Base-by-base conservation (phyloP, 2,888 invertebrate species). In the Platerodrilus igneus region DNA sequence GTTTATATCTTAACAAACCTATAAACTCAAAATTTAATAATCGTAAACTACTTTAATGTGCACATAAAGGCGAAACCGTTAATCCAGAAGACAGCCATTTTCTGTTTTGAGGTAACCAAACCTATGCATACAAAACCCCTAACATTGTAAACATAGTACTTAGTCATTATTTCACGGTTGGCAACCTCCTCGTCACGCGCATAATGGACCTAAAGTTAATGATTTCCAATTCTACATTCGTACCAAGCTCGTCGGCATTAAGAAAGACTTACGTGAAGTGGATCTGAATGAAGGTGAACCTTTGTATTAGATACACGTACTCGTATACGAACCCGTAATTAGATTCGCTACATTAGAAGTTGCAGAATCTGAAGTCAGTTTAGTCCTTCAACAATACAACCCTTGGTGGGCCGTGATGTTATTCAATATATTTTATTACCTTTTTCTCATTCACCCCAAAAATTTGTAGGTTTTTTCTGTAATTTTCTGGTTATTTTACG, bases 401-500 rank as follows among this genome's bases (percentile, higher is more conserved):
- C 46, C 42, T 39, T 33, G 57, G 57, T 57, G 56, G 56, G 53
- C 56, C 48, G 50, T 42, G n/a, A n/a, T n/a, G 37, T 40, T 48
- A 50, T 48, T 51, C 50, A 52, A 52, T 55, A 58, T 55, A 59
- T 60, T 60, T 63, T 59, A 62, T 61, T 57, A 52, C 59, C 53
- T 51, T 59, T 56, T 60, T 58, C 49, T 42, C 53, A 55, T 58
- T 57, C 59, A 59, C 60, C 56, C 54, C 51, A 58, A 56, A 53
- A 47, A 50, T 45, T 44, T 20, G 42, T 35, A 37, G 36, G 45
- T 44, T 49, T 49, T 57, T 59, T 52, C 58, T 38, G 52, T 57
- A 64, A 66, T 66, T 66, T 66, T 65, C 64, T 60, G 62, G 57
- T 58, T 57, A 65, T 66, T 66, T 65, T 54, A 65, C 64, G 64